Conservation (phyloP, 2,113 vertebrate species). For the Cinclus mexicanus region DNA sequence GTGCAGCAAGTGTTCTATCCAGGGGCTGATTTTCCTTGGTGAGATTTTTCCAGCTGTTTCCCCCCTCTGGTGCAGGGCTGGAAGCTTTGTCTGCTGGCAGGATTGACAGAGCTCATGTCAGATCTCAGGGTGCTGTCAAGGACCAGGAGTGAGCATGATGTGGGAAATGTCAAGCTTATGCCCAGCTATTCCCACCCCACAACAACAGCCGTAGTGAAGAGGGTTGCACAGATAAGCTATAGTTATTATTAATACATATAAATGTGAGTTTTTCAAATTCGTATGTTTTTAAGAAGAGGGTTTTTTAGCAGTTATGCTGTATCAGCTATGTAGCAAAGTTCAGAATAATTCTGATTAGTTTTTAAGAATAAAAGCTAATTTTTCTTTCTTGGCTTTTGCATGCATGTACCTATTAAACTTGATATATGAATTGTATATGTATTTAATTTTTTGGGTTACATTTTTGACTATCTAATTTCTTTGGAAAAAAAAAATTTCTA, state of each 20-base stretch:
- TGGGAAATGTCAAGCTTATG: neutral
- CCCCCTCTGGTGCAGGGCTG: neutral
- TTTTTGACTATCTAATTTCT: neutral
- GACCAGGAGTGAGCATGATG: neutral
- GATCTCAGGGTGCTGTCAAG: neutral
- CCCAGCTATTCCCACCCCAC: fast-evolving
- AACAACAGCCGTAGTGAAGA: neutral
- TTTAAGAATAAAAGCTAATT: neutral
- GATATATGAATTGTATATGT: neutral
- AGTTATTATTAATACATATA: neutral
- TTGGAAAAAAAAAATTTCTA: neutral
- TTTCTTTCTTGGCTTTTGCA: neutral
- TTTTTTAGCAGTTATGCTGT: neutral
- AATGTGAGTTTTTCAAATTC: neutral
- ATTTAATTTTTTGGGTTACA: neutral
- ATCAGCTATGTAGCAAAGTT: neutral
- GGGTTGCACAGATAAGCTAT: neutral
- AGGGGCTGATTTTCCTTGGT: neutral
- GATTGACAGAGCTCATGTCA: neutral
- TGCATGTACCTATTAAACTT: neutral
- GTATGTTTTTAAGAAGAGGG: neutral
- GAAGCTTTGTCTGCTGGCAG: fast-evolving
- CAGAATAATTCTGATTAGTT: neutral
- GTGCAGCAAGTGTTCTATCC: neutral
- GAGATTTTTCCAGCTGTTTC: neutral